Evolutionary conservation across 2,888 invertebrate species (phyloP).

Genomic region (Scelioninae gen. 2): DNA sequence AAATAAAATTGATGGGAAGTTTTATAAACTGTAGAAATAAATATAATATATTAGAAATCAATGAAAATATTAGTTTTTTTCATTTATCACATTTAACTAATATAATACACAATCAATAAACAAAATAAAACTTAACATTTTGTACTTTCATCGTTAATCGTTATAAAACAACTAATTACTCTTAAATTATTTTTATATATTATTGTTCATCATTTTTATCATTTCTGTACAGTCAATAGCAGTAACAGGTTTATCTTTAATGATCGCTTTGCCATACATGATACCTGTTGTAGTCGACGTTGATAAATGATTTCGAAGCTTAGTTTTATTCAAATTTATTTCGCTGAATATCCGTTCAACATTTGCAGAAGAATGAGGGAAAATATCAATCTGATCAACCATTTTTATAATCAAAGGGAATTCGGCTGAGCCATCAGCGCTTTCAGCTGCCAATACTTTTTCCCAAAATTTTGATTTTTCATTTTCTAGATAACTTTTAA

Average conservation of each 20-base stretch:
- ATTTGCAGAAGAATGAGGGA: too few relatives aligned
- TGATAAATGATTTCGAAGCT: constrained; percentile 8
- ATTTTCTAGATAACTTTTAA: constrained; percentile 18
- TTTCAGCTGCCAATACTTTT: constrained; percentile 18
- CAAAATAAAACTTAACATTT: too few relatives aligned
- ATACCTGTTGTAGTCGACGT: constrained; percentile 17
- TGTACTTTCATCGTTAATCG: too few relatives aligned
- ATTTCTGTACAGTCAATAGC: neutral
- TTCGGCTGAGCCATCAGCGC: constrained; percentile 20
- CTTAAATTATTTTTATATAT: too few relatives aligned
- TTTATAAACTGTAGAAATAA: too few relatives aligned
- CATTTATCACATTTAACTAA: too few relatives aligned
- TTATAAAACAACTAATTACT: too few relatives aligned
- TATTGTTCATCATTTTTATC: constrained; percentile 1
- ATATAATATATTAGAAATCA: too few relatives aligned
- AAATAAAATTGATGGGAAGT: too few relatives aligned
- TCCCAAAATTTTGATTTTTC: constrained; percentile 25
- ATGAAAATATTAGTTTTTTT: too few relatives aligned
- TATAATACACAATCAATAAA: too few relatives aligned
- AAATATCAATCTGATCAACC: constrained; percentile 15
- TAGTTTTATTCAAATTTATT: constrained; percentile 48
- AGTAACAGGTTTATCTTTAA: neutral
- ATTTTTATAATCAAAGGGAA: constrained; percentile 42
- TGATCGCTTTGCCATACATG: constrained; percentile 19
- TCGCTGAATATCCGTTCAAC: constrained; percentile 40